Conservation (phyloP, 2,888 invertebrate species). For the Aproaerema taeniolella region DNA sequence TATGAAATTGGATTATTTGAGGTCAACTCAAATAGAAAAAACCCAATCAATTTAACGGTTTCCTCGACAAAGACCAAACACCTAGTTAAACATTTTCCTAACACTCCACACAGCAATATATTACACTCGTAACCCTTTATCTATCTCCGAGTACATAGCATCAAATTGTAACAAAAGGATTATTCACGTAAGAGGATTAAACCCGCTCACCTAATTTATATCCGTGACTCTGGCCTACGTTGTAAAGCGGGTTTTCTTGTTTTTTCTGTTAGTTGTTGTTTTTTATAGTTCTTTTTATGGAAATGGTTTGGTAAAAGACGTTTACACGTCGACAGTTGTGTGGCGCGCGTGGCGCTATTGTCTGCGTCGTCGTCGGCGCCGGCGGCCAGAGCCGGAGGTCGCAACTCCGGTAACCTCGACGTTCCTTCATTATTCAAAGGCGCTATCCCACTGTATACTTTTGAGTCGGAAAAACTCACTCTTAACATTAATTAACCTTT, state of each 20-base stretch:
- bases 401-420: constrained; percentile 23
- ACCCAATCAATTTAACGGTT: constrained; percentile 5
- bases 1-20: too few relatives aligned
- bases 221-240: constrained; percentile 27
- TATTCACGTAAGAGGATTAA: constrained; percentile 46
- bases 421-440: constrained; percentile 28
- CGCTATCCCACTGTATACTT: constrained; percentile 27
- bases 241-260: constrained; percentile 33
- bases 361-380: constrained; percentile 19
- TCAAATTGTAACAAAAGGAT: constrained; percentile 49
- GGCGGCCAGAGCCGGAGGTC: constrained; percentile 23
- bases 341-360: constrained; percentile 32
- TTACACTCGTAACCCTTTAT: constrained; percentile 36
- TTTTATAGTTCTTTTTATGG: constrained; percentile 44
- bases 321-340: constrained; percentile 35
- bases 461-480: constrained; percentile 35
- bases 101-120: constrained; percentile 33
- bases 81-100: constrained; percentile 26
- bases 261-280: constrained; percentile 33
- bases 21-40: too few relatives aligned
- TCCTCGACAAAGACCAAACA: constrained; percentile 32
- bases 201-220: constrained; percentile 44
- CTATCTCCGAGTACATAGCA: constrained; percentile 30
- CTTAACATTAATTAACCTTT: constrained; percentile 56
- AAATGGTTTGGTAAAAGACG: constrained; percentile 38